A percentile compares a stretch with the other conserved stretches of the same genome.
phyloP scores from a whole-genome alignment of 2,888 invertebrate species.

The Drosophila seclusa region DNA sequence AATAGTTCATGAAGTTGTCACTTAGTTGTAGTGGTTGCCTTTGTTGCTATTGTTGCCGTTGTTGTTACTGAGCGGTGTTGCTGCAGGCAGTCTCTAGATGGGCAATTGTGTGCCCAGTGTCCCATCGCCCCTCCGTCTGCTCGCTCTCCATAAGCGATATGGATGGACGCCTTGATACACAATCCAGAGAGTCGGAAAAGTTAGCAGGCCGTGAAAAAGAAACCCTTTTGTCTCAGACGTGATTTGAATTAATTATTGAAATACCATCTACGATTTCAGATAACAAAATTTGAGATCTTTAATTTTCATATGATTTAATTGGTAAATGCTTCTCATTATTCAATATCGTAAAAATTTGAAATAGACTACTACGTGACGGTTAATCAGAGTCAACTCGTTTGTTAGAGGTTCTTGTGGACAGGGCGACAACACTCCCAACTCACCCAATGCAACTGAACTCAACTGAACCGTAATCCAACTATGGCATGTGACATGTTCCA shows the following conservation, averaged over 20 bases:
- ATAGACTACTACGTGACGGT: slow-evolving; percentile 34
- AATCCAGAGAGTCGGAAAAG: slow-evolving; percentile 3
- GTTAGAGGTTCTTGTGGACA: slow-evolving; percentile 14
- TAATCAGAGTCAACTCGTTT: slow-evolving; percentile 13
- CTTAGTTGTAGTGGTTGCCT: slow-evolving; percentile 59
- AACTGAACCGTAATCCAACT: slow-evolving; percentile 25
- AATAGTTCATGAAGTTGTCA: slow-evolving; percentile 80
- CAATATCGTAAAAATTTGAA: slow-evolving; percentile 29
- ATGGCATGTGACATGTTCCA: slow-evolving; percentile 34
- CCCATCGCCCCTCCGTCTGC: slow-evolving; percentile 4
- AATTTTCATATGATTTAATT: slow-evolving; percentile 26
- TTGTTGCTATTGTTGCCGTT: slow-evolving; percentile 9
- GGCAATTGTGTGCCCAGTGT: slow-evolving; percentile 35
- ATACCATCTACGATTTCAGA: background rate
- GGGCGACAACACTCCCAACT: slow-evolving; percentile 2
- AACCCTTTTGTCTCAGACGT: slow-evolving; percentile 25
- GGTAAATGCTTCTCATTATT: slow-evolving; percentile 2
- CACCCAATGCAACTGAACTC: slow-evolving; percentile 10
- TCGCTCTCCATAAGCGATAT: slow-evolving; percentile 4
- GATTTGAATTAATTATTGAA: slow-evolving; percentile 38
- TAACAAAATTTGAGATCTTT: background rate
- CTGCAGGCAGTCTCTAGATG: slow-evolving; percentile 17
- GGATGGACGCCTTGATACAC: slow-evolving; percentile 49
- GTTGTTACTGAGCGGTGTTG: slow-evolving; percentile 29
- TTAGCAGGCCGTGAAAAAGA: background rate